Percentiles rank a stretch among this genome's conserved stretches.
Evolutionary conservation across 1,140 invertebrate genomes (phyloP).

Genomic region (Lycorma delicatula): DNA sequence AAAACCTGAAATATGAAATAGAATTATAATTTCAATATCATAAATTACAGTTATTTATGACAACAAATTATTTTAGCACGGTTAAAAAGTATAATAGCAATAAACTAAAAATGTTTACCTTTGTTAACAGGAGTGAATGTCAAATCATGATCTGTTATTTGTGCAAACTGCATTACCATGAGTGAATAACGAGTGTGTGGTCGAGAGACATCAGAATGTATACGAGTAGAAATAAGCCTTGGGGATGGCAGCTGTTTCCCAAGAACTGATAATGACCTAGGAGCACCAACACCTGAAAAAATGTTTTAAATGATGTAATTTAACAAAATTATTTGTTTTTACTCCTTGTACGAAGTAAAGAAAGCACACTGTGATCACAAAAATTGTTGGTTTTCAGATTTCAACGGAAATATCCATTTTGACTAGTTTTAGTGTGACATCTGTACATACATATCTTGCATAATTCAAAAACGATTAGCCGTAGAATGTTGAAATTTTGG

Average conservation of each 20-base stretch:
- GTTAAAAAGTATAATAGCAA: constrained; percentile 59
- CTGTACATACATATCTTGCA: too few relatives aligned
- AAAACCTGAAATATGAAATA: constrained; percentile 30
- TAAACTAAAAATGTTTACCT: constrained; percentile 38
- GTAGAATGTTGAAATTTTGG: too few relatives aligned
- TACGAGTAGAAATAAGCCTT: constrained; percentile 70
- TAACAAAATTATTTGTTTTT: too few relatives aligned
- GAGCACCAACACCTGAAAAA: constrained; percentile 58
- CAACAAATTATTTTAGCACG: too few relatives aligned
- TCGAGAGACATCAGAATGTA: constrained; percentile 82
- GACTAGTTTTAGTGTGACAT: too few relatives aligned
- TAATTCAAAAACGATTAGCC: too few relatives aligned
- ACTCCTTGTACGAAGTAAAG: too few relatives aligned
- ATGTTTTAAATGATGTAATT: too few relatives aligned
- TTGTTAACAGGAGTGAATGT: constrained; percentile 87
- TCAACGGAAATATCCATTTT: too few relatives aligned
- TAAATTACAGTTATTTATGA: not conserved
- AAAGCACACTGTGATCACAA: too few relatives aligned
- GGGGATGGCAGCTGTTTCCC: constrained; percentile 70
- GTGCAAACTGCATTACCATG: constrained; percentile 89
- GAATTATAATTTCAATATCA: not conserved
- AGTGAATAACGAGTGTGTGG: constrained; percentile 79
- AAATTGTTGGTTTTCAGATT: too few relatives aligned
- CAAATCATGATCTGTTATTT: constrained; percentile 86
- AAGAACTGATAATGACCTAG: constrained; percentile 58